Base-by-base conservation (phyloP, 30 jellyfish, hydroid and myxozoan species). In the Hydractinia symbiolongicarpus region DNA sequence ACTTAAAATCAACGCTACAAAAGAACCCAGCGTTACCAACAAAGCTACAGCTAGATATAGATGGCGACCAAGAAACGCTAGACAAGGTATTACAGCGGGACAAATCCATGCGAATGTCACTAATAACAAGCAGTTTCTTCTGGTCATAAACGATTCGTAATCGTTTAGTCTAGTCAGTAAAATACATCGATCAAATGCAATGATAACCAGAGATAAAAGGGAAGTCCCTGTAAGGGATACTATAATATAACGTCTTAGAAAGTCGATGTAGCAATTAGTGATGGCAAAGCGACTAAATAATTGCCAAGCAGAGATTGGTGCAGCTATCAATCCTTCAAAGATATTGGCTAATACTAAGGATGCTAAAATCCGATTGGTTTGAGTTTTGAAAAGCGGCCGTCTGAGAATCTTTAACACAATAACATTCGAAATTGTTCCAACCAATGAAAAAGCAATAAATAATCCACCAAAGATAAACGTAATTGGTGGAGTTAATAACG, bases 321-420 rank as follows among this genome's bases (percentile, higher is more conserved):
- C 90, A 16, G 84, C 80, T 13, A 84, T 40, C n/a, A 61, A n/a
- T 6, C 95, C 96, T 54, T 83, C 96, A 1, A 79, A 68, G 53
- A 89, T 62, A 73, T 89, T 95, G 14, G 95, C 76, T 10, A 81
- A 54, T 13, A 95, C 91, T 15, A 89, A 66, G n/a, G 96, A 89
- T 9, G 68, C 54, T 9, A 83, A 75, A 53, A 74, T 84, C 8
- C 62, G 67, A 67, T 77, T 89, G 82, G 94, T 76, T 57, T 88
- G 52, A 53, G 95, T 72, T 15, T 84, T 78, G 2, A 76, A 82
- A 19, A 79, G 81, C 85, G 52, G 69, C 44, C 49, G 66, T 5
- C 50, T 6, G 9, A 83, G 79, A 15, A 89, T 61, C 40, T 53
- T 13, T n/a, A 84, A 73, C 9, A 84, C 90, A 53, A 83, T 30